Evolutionary conservation across 2,888 invertebrate species (phyloP), one percentile per base, ranked within the genome.

Genomic region (Ennomos fuscantarius): DNA sequence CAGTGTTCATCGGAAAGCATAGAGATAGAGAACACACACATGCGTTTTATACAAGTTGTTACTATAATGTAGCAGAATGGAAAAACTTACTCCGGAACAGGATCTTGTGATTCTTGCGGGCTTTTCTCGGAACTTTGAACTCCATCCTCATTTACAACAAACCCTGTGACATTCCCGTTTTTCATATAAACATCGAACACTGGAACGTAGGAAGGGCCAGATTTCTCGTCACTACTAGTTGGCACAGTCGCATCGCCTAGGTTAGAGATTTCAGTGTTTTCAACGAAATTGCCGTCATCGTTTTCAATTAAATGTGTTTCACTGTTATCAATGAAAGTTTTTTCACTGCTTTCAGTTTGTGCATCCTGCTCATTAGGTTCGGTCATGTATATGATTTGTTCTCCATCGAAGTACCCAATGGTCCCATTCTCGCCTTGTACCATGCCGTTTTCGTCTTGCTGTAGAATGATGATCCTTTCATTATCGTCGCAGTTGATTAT

Each of bases 171-270:
- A 66, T 77, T 76, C 8, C 79, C 79, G 52, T 76, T 72, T 56
- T 76, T 78, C 78, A 78, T 76, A 61, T 70, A 69, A 36, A 78
- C 72, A 64, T 79, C 78, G 46, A 79, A 79, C 40, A 76, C 72
- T 10, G 78, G 79, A 46, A 75, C 43, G 10, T 70, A 60, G n/a
- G 74, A 68, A 37, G 71, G 70, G n/a, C 65, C 63, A 8, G 65
- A 61, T 15, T 68, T 64, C 36, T 33, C 12, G 10, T 55, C 43
- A 44, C 32, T 56, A 56, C 55, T 67, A 9, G 74, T 70, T 51
- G 75, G 75, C 0, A 70, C 65, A 0, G 43, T 68, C 13, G 68
- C 67, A 11, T 76, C 68, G 53, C 66, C 60, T 0, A 41, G 57
- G 10, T 24, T 54, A 5, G 60, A 60, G 12, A 46, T 58, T 43